Conservation (phyloP, 1,140 invertebrate species). For the Caenorhabditis elegans region WBcel235 BX284605.5:16349501-16350000, state of each 20-base stretch:
- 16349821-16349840: neutral
- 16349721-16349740: neutral
- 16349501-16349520: neutral
- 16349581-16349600: neutral
- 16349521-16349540: neutral
- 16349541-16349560: too few species aligned
- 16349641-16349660: conserved; percentile 1
- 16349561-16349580: too few species aligned
- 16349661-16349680: conserved; percentile 38
- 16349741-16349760: neutral
- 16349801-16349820: neutral
- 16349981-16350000: too few species aligned
- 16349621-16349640: conserved; percentile 28
- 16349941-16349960: too few species aligned
- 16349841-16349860: too few species aligned
- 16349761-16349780: neutral
- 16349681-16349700: conserved; percentile 21
- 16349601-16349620: neutral
- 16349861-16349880: too few species aligned
- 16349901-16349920: too few species aligned
- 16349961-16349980: too few species aligned
- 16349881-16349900: too few species aligned
- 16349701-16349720: neutral
- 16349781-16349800: neutral
- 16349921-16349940: too few species aligned